phyloP scores from a whole-genome alignment of 2,888 invertebrate species.

The Sialis lutaria region DNA sequence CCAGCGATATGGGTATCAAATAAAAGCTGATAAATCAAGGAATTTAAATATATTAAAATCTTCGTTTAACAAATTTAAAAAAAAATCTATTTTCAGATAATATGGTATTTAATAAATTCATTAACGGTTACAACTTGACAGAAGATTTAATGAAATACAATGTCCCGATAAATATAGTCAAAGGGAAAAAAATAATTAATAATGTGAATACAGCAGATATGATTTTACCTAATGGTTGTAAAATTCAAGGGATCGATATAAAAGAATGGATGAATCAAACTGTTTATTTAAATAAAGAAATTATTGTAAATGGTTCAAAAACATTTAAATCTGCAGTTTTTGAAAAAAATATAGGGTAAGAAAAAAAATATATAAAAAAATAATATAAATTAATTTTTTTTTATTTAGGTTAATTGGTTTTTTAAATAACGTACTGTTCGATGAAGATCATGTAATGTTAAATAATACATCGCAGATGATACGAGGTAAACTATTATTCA shows the following conservation, averaged over 20 bases:
- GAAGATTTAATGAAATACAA: constrained; percentile 31
- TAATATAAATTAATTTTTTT: not conserved
- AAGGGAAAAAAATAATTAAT: constrained; percentile 24
- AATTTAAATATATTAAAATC: no score
- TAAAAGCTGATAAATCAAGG: no score
- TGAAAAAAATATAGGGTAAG: constrained; percentile 22
- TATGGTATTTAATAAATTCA: constrained; percentile 17
- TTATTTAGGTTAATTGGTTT: constrained; percentile 17
- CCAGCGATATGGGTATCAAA: no score
- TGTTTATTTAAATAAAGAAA: constrained; percentile 22
- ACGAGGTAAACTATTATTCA: constrained; percentile 21
- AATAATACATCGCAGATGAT: constrained; percentile 23
- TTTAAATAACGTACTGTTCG: constrained; percentile 20
- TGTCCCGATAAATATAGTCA: constrained; percentile 22
- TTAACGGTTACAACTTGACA: constrained; percentile 32
- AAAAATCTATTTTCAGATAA: constrained; percentile 22
- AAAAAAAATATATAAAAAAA: constrained; percentile 4
- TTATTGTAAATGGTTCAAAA: constrained; percentile 27
- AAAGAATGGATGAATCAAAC: constrained; percentile 27
- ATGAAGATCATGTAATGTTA: constrained; percentile 20
- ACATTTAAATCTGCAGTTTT: constrained; percentile 25
- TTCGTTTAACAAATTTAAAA: no score
- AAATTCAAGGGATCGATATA: constrained; percentile 28
- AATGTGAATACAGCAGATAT: constrained; percentile 24
- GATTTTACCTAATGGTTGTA: constrained; percentile 15